Percentiles rank a stretch among this genome's conserved stretches.
Evolutionary conservation across 2,888 invertebrate genomes (phyloP).

Genomic region (Pollenia labialis): DNA sequence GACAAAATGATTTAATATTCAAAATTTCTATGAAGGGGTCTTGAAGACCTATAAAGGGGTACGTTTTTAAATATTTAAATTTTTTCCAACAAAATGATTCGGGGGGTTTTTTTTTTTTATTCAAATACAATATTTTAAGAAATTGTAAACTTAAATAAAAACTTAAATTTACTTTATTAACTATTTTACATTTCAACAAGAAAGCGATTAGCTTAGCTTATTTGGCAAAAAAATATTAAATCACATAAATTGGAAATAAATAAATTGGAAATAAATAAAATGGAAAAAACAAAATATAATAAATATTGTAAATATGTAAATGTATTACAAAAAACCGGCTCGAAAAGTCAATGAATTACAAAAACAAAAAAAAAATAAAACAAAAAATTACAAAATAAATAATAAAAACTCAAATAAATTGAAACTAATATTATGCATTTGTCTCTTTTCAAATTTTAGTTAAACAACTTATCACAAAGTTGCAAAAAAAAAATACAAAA

Average conservation of each 20-base stretch:
- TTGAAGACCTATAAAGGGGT: too few species aligned
- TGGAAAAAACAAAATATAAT: not conserved
- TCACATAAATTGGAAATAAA: slow-evolving; percentile 36
- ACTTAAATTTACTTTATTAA: slow-evolving; percentile 11
- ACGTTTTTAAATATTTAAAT: too few species aligned
- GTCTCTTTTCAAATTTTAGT: slow-evolving; percentile 49
- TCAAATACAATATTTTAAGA: too few species aligned
- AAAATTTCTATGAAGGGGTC: too few species aligned
- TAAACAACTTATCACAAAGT: slow-evolving; percentile 65
- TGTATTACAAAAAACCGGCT: slow-evolving; percentile 67
- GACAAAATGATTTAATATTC: too few species aligned
- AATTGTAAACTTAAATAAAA: not conserved
- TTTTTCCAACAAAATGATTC: too few species aligned
- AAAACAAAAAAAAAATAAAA: slow-evolving; percentile 32
- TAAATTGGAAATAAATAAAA: slow-evolving; percentile 3
- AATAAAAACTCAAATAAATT: slow-evolving; percentile 21
- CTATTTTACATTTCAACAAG: slow-evolving; percentile 38
- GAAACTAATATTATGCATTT: slow-evolving; percentile 34
- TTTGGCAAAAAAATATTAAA: slow-evolving; percentile 51
- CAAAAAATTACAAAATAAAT: not conserved
- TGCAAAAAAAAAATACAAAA: slow-evolving; percentile 44
- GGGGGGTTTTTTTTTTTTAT: too few species aligned
- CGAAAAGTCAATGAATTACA: slow-evolving; percentile 60
- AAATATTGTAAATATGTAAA: slow-evolving; percentile 15
- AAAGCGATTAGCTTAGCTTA: slow-evolving; percentile 50